A percentile compares a stretch with the other conserved stretches of the same genome.
phyloP scores from a whole-genome alignment of 2,113 vertebrate genomes.

The Nycticebus coucang region DNA sequence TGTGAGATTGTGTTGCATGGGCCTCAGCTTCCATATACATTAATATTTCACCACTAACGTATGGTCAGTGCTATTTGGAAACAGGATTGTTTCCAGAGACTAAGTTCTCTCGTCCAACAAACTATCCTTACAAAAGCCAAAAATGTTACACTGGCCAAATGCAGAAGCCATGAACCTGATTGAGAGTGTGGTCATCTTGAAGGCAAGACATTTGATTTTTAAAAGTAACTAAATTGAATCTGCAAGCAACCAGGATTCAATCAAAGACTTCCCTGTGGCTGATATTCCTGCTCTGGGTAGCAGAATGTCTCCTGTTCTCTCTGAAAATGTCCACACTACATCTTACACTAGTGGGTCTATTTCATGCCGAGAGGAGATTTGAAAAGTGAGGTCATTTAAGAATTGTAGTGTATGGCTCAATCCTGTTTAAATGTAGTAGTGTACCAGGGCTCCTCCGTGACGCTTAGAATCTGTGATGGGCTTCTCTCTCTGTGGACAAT shows the following conservation, averaged over 20 bases:
- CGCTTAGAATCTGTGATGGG: neutral
- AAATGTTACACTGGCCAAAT: neutral
- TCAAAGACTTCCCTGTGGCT: neutral
- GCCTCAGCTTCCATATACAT: neutral
- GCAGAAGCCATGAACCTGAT: neutral
- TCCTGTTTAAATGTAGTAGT: neutral
- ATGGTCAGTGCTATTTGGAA: neutral
- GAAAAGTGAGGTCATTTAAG: neutral
- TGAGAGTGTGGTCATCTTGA: neutral
- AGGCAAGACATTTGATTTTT: neutral
- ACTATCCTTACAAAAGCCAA: neutral
- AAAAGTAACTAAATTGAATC: neutral
- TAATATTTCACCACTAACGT: neutral
- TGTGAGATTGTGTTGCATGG: neutral
- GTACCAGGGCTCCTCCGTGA: neutral
- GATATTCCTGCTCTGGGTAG: neutral
- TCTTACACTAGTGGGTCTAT: neutral
- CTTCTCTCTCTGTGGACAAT: neutral
- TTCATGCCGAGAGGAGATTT: neutral
- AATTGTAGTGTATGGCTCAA: neutral
- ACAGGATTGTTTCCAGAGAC: neutral
- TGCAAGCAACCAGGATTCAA: neutral
- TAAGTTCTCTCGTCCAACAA: neutral
- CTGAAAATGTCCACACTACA: neutral
- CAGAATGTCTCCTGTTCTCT: fast-evolving